Percentiles rank a stretch among this genome's conserved stretches.
These are phyloP conservation scores for human (Homo sapiens) DNA, from an alignment of 2,113 vertebrate species.

Conservation along the genomic window GRCh38 chrX:17624501-17625000, in stretches of 20 bases:
- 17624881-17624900: neutral
- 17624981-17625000: neutral
- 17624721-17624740: neutral
- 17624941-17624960: neutral
- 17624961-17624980: neutral
- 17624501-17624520: neutral
- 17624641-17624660: neutral
- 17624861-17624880: neutral
- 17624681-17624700: neutral
- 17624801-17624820: neutral
- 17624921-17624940: neutral
- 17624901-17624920: neutral
- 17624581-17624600: neutral
- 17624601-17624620: neutral
- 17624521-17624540: neutral
- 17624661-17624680: neutral
- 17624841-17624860: neutral
- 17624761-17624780: neutral
- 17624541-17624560: neutral
- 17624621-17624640: neutral
- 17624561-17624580: neutral
- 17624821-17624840: neutral
- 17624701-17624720: neutral
- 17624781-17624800: neutral
- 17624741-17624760: slow-evolving; percentile 2